These are phyloP conservation scores for Drosophila phalerata DNA, from an alignment of 2,888 invertebrate genomes.

Conservation along the genomic window DNA sequence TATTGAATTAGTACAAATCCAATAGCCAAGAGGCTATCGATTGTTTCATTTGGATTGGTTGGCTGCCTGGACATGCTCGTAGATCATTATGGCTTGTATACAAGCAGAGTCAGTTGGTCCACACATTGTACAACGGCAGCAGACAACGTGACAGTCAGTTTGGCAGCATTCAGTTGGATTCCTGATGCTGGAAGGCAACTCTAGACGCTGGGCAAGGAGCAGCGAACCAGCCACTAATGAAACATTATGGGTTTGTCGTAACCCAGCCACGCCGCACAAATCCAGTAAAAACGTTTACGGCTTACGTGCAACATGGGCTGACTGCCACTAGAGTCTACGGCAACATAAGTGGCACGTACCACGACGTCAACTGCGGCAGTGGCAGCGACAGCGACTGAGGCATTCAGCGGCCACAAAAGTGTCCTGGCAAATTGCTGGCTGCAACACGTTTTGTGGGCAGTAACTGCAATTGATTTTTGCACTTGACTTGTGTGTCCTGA, in stretches of 20 bases:
- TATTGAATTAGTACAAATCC: slow-evolving; percentile 42
- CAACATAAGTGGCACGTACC: slow-evolving; percentile 72
- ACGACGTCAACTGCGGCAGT: slow-evolving; percentile 9
- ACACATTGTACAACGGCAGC: not conserved
- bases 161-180: slow-evolving; percentile 34
- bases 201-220: slow-evolving; percentile 31
- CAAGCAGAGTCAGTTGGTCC: slow-evolving; percentile 14
- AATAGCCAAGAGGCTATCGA: slow-evolving; percentile 32
- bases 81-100: slow-evolving; percentile 38
- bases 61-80: slow-evolving; percentile 17
- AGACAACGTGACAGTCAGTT: slow-evolving; percentile 10
- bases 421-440: slow-evolving; percentile 67
- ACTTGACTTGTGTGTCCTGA: slow-evolving; percentile 18
- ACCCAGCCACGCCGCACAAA: slow-evolving; percentile 72
- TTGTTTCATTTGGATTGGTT: slow-evolving; percentile 28
- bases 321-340: slow-evolving; percentile 40
- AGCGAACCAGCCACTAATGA: slow-evolving; percentile 69
- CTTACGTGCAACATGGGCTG: slow-evolving; percentile 72
- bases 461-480: slow-evolving; percentile 74
- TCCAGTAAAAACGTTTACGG: slow-evolving; percentile 80
- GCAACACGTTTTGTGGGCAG: slow-evolving; percentile 70
- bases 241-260: slow-evolving; percentile 76
- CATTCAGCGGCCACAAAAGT: slow-evolving; percentile 64
- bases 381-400: slow-evolving; percentile 2
- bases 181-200: slow-evolving; percentile 21